Percentiles rank a stretch among this genome's conserved stretches.
Evolutionary conservation across 1,140 invertebrate genomes (phyloP).

Genomic region (Prorops nasuta): DNA sequence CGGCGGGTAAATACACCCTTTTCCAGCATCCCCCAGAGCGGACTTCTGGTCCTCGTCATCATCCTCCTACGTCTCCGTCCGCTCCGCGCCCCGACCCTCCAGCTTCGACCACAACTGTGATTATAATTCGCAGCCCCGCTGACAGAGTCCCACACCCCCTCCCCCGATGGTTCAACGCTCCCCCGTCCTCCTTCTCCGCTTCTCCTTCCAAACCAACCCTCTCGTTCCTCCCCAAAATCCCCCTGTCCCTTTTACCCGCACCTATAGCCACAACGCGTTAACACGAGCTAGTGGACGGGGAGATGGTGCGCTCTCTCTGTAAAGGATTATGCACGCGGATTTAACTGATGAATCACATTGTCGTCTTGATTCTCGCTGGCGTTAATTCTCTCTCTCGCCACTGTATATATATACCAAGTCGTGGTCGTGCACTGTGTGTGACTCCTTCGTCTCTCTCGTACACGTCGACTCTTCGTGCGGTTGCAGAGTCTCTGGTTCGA

Average conservation of each 20-base stretch:
- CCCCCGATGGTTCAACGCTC: too few relatives aligned
- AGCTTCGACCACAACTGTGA: constrained; percentile 53
- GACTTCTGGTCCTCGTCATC: constrained; percentile 17
- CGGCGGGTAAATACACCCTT: constrained; percentile 50
- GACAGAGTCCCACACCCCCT: constrained; percentile 28
- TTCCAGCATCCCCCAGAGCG: constrained; percentile 29
- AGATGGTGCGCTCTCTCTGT: constrained; percentile 42
- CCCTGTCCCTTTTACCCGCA: constrained; percentile 5
- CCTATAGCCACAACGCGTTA: constrained; percentile 7
- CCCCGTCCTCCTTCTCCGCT: constrained; percentile 15
- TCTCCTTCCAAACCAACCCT: constrained; percentile 6
- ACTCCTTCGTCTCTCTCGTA: too few relatives aligned
- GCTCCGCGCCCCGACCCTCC: constrained; percentile 7
- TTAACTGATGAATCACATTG: constrained; percentile 60
- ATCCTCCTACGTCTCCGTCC: constrained; percentile 12
- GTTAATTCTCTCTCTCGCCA: constrained; percentile 60
- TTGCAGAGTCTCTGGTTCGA: too few relatives aligned
- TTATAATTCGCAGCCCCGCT: constrained; percentile 53
- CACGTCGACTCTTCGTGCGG: too few relatives aligned
- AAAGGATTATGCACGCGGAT: constrained; percentile 59
- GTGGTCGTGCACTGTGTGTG: too few relatives aligned
- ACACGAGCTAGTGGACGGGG: constrained; percentile 18
- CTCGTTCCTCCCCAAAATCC: background rate
- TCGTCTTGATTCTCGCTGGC: constrained; percentile 57
- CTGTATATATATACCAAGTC: too few relatives aligned